Conservation (phyloP, 2,888 invertebrate genomes). For the Tetranychus truncatus region DNA sequence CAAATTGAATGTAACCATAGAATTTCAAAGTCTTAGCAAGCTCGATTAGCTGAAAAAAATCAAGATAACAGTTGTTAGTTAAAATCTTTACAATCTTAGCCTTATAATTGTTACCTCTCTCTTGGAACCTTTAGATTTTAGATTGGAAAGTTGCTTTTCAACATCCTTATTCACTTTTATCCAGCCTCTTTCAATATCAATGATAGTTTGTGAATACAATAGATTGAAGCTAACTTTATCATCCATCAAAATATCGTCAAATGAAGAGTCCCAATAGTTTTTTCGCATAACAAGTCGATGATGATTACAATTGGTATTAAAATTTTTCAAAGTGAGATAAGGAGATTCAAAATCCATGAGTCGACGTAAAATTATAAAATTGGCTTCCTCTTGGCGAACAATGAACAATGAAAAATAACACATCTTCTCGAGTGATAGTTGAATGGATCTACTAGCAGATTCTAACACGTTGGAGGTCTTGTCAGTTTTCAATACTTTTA, state of each 20-base stretch:
- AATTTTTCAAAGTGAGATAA: constrained; percentile 64
- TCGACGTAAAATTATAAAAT: constrained; percentile 48
- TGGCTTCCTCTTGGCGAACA: constrained; percentile 42
- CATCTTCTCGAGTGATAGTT: constrained; percentile 55
- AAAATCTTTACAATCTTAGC: not conserved
- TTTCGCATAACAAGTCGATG: constrained; percentile 65
- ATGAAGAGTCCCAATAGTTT: constrained; percentile 72
- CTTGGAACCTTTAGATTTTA: constrained; percentile 59
- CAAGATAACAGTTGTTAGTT: not conserved
- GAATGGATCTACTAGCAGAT: constrained; percentile 60
- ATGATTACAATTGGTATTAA: constrained; percentile 28
- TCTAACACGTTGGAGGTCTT: constrained; percentile 60
- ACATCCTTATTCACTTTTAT: constrained; percentile 51
- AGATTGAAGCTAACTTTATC: constrained; percentile 66
- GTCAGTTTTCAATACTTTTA: constrained; percentile 60
- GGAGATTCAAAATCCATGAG: constrained; percentile 94
- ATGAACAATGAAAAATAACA: constrained; percentile 79
- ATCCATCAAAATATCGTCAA: constrained; percentile 60
- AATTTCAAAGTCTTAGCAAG: constrained; percentile 61
- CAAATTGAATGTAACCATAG: constrained; percentile 71
- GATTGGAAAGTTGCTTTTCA: constrained; percentile 46
- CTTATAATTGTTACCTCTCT: constrained; percentile 44
- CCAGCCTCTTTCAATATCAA: constrained; percentile 73
- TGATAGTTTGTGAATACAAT: constrained; percentile 65
- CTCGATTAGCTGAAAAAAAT: constrained; percentile 52